These are phyloP conservation scores for Phytoseiulus persimilis DNA, from an alignment of 2,888 invertebrate species.

Conservation along the genomic window DNA sequence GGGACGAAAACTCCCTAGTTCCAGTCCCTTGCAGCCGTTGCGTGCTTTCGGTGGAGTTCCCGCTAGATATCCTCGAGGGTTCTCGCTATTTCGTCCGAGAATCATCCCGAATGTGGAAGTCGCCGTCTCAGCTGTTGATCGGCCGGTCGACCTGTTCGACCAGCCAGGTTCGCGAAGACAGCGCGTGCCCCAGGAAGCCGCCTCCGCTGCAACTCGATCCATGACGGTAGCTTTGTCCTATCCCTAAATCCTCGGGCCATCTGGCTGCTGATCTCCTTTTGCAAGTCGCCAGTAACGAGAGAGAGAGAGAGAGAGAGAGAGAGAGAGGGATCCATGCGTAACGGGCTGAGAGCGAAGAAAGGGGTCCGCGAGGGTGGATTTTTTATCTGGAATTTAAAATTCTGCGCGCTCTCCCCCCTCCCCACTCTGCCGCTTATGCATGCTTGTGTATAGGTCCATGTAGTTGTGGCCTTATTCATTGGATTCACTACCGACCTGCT, in stretches of 20 bases:
- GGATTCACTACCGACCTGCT: neutral
- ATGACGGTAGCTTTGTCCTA: neutral
- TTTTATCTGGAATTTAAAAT: neutral
- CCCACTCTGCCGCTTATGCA: neutral
- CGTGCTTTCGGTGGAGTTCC: too few species aligned
- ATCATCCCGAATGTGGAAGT: neutral
- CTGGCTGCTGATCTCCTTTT: slow-evolving; percentile 5
- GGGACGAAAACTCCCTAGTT: too few species aligned
- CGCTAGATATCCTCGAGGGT: too few species aligned
- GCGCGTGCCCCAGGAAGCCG: neutral
- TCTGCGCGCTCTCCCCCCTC: neutral
- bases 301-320: neutral
- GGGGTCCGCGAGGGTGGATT: neutral
- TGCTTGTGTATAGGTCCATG: neutral
- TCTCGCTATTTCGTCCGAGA: too few species aligned
- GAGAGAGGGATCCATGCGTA: neutral
- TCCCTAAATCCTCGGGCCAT: neutral
- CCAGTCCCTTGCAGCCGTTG: too few species aligned
- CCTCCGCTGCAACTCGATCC: neutral
- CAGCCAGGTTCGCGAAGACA: neutral
- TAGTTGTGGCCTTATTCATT: neutral
- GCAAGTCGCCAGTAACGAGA: neutral
- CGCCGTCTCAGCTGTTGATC: neutral
- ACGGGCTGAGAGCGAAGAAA: neutral
- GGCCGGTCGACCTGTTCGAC: neutral